phyloP scores from a whole-genome alignment of 2,113 vertebrate species.

The Carettochelys insculpta region DNA sequence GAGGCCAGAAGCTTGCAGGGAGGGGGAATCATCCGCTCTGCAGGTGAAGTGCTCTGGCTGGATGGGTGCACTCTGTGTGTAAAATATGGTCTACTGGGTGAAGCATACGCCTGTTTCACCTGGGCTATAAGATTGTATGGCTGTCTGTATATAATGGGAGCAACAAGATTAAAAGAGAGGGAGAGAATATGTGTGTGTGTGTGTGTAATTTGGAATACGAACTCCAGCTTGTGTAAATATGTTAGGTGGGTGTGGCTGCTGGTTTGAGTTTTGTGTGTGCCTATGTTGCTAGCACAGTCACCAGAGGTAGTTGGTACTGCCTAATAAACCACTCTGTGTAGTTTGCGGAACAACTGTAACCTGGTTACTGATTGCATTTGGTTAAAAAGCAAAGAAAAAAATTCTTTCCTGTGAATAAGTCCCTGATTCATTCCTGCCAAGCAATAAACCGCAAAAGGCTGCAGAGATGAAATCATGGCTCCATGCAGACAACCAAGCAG shows the following conservation, averaged over 20 bases:
- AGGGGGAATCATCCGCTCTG: neutral
- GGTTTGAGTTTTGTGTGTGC: neutral
- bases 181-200: no score
- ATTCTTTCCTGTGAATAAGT: neutral
- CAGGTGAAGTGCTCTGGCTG: neutral
- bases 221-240: neutral
- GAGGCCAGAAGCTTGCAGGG: neutral
- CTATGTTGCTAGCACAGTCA: neutral
- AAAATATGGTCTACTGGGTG: neutral
- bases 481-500: no score
- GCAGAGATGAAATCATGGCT: neutral
- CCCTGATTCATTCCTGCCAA: constrained; percentile 41
- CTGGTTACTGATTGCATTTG: neutral
- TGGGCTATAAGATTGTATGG: neutral
- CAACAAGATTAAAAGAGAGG: neutral
- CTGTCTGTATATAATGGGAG: neutral
- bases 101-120: neutral
- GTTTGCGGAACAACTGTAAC: constrained; percentile 48
- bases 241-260: neutral
- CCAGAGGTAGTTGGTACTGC: neutral
- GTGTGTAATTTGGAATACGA: neutral
- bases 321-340: neutral
- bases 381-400: constrained; percentile 4
- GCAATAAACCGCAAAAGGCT: neutral
- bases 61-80: neutral